A percentile compares a stretch with the other conserved stretches of the same genome.
These are phyloP conservation scores for Thryonomys swinderianus DNA, from an alignment of 2,113 vertebrate species.

Conservation along the genomic window DNA sequence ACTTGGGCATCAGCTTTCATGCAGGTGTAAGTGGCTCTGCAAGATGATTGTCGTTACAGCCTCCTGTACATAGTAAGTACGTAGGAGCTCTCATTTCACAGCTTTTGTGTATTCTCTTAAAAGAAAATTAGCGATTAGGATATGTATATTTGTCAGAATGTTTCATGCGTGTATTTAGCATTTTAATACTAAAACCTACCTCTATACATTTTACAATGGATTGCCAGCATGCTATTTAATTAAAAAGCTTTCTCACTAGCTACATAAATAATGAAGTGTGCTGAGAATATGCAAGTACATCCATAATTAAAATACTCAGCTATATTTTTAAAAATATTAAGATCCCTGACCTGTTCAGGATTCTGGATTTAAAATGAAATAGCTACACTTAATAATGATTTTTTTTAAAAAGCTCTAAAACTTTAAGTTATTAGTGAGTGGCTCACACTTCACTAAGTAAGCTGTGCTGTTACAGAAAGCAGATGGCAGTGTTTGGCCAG, in stretches of 20 bases:
- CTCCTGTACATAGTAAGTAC: neutral
- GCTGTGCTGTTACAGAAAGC: constrained; percentile 3
- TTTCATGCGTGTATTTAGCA: constrained; percentile 1
- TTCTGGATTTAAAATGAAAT: constrained; percentile 76
- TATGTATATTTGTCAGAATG: neutral
- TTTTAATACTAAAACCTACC: constrained; percentile 58
- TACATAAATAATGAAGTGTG: constrained; percentile 82
- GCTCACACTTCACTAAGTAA: constrained; percentile 50
- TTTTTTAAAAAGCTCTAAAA: constrained; percentile 64
- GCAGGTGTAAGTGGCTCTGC: neutral
- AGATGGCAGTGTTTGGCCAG: neutral
- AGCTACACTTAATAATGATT: constrained; percentile 61
- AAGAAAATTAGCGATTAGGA: constrained; percentile 14
- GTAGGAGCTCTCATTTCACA: neutral
- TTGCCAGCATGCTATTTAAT: constrained; percentile 81
- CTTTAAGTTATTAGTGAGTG: constrained; percentile 41
- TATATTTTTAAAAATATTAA: constrained; percentile 79
- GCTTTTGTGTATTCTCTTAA: no score
- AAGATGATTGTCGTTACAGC: neutral
- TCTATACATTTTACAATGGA: constrained; percentile 80
- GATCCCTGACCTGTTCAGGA: constrained; percentile 67
- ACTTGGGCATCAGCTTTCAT: neutral
- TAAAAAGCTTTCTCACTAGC: constrained; percentile 80
- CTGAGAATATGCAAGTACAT: constrained; percentile 80
- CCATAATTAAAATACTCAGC: constrained; percentile 80